Base-by-base conservation (phyloP, 2,888 invertebrate species). In the Listrodromus nycthemerus region DNA sequence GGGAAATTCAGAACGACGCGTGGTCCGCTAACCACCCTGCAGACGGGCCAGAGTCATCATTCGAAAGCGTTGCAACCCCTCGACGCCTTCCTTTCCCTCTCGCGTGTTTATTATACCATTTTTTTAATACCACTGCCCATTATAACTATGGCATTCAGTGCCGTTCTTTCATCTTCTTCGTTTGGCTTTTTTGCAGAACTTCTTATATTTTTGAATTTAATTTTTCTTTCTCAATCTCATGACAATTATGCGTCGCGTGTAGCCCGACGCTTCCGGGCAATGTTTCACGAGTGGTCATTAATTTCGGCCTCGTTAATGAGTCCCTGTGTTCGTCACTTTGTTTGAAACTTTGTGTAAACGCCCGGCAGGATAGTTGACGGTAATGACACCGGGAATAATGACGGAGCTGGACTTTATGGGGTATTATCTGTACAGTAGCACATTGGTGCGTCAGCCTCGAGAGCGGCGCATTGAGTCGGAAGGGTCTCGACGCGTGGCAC, bases 181-280 rank as follows among this genome's bases (percentile, higher is more conserved):
- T 41, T 19, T 16, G 16, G 33, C 2, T 50, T 48, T 3, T 63
- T 50, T 33, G 7, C 33, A 4, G 19, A 19, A 24, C 30, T 48
- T 63, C 33, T 33, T n/a, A n/a, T n/a, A n/a, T 33, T 48, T 63
- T n/a, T 2, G 61, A 61, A 37, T 10, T 63, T 33, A 16, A n/a
- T 61, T 19, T 8, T 27, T 67, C 8, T 45, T 30, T 58, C 48
- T 48, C 33, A 41, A 27, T 80, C 58, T 50, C 13, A 21, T 66
- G 93, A 93, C 93, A 91, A 93, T 93, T 92, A 48, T 45, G 75
- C n/a, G n/a, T 50, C 16, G 50, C 50, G 50, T 48, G 48, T 77
- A 21, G 13, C 2, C 27, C 58, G n/a, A 27, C 19, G 21, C 69
- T 61, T 48, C 48, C 79, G 45, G 45, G 79, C 48, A 45, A 50